Evolutionary conservation across 2,888 invertebrate species (phyloP).

Genomic region (Amaurobius ferox): DNA sequence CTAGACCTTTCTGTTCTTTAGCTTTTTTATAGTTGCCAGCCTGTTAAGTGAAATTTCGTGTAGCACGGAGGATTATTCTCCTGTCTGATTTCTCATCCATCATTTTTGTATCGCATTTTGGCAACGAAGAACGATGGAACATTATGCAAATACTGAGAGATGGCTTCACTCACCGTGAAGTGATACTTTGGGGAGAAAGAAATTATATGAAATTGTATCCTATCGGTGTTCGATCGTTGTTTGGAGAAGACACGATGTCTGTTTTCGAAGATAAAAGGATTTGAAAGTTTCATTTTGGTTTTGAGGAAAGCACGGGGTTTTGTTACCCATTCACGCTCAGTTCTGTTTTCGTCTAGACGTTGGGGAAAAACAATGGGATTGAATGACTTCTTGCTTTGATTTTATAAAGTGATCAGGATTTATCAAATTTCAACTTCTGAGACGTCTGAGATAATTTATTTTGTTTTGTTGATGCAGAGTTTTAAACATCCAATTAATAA

Average conservation of each 20-base stretch:
- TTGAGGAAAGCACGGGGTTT: not conserved
- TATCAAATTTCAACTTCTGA: not conserved
- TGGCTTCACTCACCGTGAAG: not conserved
- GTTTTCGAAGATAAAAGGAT: not conserved
- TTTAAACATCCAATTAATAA: no score
- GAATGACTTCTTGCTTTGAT: no score
- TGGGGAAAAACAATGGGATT: no score
- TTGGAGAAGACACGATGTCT: not conserved
- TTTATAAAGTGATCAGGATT: no score
- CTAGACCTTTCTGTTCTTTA: not conserved
- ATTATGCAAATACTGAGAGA: not conserved
- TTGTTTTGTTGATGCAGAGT: no score
- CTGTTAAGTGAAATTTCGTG: slow-evolving; percentile 10
- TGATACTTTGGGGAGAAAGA: not conserved
- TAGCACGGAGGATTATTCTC: not conserved
- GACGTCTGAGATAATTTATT: no score
- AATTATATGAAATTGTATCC: not conserved
- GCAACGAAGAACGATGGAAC: not conserved
- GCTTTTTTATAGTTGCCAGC: not conserved
- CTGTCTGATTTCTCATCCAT: slow-evolving; percentile 24
- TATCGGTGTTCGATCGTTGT: not conserved
- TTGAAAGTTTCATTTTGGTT: not conserved
- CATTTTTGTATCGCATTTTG: slow-evolving; percentile 23
- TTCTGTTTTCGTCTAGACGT: not conserved
- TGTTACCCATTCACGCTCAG: not conserved